Conservation (phyloP, 2,113 vertebrate species). For the Galbula dea region DNA sequence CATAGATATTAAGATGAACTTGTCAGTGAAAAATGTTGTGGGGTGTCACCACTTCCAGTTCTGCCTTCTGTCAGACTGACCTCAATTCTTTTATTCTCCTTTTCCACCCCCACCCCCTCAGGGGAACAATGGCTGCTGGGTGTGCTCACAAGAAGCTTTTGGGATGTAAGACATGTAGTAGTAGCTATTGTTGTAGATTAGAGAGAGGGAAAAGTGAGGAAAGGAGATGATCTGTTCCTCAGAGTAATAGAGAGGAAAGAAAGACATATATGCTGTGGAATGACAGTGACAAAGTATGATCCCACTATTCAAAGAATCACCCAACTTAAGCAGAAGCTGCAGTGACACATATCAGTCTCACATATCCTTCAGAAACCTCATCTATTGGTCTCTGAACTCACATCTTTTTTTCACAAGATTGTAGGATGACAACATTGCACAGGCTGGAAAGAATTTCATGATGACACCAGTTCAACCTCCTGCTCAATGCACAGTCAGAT, state of each 20-base stretch:
- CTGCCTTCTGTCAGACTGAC: background rate
- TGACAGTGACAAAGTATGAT: background rate
- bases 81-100: background rate
- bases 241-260: background rate
- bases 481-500: background rate
- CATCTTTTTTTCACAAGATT: background rate
- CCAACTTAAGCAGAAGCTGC: background rate
- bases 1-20: background rate
- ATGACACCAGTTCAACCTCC: background rate
- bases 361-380: background rate
- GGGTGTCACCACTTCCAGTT: background rate
- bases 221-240: background rate
- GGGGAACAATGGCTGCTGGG: background rate
- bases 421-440: background rate
- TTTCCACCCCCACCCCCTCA: rapidly evolving
- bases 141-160: background rate
- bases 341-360: background rate
- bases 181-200: background rate
- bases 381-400: background rate
- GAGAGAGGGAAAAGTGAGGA: background rate
- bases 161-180: background rate
- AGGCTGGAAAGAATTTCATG: background rate
- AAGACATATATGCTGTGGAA: background rate
- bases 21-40: background rate
- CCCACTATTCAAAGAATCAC: background rate